Conservation (phyloP, 1,140 invertebrate species). For the Drosophila sproati region DNA sequence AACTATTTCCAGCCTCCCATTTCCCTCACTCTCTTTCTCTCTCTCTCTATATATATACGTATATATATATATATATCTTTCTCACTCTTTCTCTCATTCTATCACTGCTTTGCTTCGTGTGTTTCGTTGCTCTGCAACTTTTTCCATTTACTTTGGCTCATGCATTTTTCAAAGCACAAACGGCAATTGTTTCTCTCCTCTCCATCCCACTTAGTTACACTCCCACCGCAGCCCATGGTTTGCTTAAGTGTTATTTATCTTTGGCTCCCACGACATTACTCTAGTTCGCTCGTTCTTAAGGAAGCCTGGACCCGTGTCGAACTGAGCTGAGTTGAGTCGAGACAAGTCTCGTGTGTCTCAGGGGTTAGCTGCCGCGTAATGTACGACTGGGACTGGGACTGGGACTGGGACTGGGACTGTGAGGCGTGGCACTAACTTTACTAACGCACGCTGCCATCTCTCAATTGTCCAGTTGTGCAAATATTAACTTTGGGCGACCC, state of each 20-base stretch:
- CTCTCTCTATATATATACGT: not conserved
- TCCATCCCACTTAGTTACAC: not conserved
- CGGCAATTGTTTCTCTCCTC: slow-evolving; percentile 76
- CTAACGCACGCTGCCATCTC: slow-evolving; percentile 31
- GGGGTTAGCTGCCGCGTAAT: slow-evolving; percentile 58
- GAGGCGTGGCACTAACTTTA: slow-evolving; percentile 13
- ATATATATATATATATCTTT: not conserved
- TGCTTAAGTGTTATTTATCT: slow-evolving; percentile 82
- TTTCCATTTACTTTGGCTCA: slow-evolving; percentile 82
- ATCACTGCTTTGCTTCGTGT: slow-evolving; percentile 56
- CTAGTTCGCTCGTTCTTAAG: slow-evolving; percentile 64
- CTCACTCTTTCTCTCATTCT: not conserved
- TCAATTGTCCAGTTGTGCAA: slow-evolving; percentile 77
- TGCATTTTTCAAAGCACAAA: slow-evolving; percentile 82
- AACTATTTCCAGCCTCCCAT: slow-evolving; percentile 56
- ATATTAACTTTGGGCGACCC: slow-evolving; percentile 72
- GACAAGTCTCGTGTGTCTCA: slow-evolving; percentile 38
- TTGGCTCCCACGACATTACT: slow-evolving; percentile 80
- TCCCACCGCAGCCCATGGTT: slow-evolving; percentile 26
- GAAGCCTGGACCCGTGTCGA: slow-evolving; percentile 7
- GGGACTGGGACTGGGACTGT: slow-evolving; percentile 10
- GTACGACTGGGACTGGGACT: slow-evolving; percentile 48
- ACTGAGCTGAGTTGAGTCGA: slow-evolving; percentile 9
- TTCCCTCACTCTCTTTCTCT: not conserved
- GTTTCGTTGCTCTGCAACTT: slow-evolving; percentile 72